Evolutionary conservation across 2,797 vertebrate species (phyloP).

Genomic region (Rhinogobio ventralis): DNA sequence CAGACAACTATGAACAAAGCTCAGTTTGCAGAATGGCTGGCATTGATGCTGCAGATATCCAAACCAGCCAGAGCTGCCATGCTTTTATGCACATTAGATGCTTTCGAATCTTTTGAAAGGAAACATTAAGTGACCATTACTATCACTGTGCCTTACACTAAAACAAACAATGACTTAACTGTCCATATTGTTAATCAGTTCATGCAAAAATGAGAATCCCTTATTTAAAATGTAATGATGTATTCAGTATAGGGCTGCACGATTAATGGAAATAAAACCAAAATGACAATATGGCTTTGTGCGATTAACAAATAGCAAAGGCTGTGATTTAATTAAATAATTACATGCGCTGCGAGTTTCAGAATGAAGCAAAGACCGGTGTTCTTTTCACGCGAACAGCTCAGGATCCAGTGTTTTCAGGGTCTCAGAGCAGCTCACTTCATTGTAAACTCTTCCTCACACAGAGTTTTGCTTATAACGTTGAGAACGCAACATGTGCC

Average conservation of each 20-base stretch:
- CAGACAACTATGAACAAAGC: constrained; percentile 79
- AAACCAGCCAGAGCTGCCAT: constrained; percentile 66
- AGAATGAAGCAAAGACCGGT: not conserved
- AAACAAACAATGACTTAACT: constrained; percentile 14
- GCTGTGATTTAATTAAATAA: not conserved
- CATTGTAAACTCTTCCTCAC: not conserved
- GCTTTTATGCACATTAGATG: constrained; percentile 59
- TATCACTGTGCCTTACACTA: constrained; percentile 1
- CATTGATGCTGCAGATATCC: constrained; percentile 73
- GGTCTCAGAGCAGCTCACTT: not conserved
- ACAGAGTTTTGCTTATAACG: not conserved
- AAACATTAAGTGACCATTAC: constrained; percentile 29
- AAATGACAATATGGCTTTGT: not conserved
- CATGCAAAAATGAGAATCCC: not conserved
- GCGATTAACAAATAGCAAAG: not conserved
- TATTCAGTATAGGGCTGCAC: no score
- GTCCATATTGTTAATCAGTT: not conserved
- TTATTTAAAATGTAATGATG: not conserved
- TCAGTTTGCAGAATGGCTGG: constrained; percentile 65
- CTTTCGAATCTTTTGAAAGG: constrained; percentile 58
- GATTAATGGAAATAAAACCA: not conserved
- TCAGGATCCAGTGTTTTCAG: not conserved
- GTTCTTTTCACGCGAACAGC: not conserved
- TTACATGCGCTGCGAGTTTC: not conserved
- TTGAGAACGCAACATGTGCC: not conserved